A percentile compares a stretch with the other conserved stretches of the same genome.
phyloP scores from a whole-genome alignment of 1,140 invertebrate genomes.

The Vanessa tameamea region DNA sequence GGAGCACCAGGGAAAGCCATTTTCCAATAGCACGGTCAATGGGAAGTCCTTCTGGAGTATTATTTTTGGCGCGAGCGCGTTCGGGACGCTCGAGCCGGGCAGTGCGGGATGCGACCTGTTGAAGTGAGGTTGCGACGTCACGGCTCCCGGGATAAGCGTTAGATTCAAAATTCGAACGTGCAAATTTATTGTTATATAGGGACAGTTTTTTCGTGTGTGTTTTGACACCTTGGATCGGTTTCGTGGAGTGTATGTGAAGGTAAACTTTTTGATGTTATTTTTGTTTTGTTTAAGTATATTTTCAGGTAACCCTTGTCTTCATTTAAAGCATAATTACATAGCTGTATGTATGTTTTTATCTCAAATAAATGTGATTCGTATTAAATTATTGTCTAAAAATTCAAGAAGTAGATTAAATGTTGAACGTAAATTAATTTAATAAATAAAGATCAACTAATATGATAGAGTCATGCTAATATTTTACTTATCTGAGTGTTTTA shows the following conservation, averaged over 20 bases:
- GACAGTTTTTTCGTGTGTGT: conserved; percentile 36
- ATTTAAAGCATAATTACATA: neutral
- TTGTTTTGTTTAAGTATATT: neutral
- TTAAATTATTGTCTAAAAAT: too few relatives aligned
- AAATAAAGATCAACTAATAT: too few relatives aligned
- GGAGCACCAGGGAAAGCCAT: conserved; percentile 64
- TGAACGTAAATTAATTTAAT: too few relatives aligned
- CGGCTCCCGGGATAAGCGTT: conserved; percentile 44
- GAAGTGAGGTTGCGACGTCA: conserved; percentile 65
- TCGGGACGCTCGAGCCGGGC: conserved; percentile 58
- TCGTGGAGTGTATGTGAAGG: conserved; percentile 21
- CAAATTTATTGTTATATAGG: conserved; percentile 21
- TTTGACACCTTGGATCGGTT: conserved; percentile 10
- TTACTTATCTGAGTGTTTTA: too few relatives aligned
- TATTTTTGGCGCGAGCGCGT: conserved; percentile 78
- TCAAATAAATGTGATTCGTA: too few relatives aligned
- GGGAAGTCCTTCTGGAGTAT: conserved; percentile 71
- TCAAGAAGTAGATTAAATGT: too few relatives aligned
- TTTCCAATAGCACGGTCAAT: conserved; percentile 73
- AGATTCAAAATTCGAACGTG: conserved; percentile 58
- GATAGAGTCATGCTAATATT: too few relatives aligned
- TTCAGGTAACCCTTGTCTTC: neutral
- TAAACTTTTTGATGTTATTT: conserved; percentile 5
- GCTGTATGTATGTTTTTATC: neutral
- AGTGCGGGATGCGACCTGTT: conserved; percentile 77